Conservation (phyloP, 2,113 vertebrate species). For the Benitochromis conjunctus region DNA sequence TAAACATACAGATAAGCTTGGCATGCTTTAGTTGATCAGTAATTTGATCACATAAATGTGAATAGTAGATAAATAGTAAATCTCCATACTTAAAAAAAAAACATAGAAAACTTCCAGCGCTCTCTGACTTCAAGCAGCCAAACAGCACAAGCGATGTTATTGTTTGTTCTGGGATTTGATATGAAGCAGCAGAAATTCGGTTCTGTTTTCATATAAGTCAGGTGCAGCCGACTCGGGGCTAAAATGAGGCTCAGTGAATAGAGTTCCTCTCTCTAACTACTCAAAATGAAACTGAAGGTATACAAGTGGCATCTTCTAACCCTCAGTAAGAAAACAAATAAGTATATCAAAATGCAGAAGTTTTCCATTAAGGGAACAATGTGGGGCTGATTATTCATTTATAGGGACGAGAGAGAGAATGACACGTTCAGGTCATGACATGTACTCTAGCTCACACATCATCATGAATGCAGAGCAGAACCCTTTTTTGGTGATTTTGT, state of each 20-base stretch:
- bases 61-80: no score
- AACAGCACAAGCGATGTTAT: not conserved
- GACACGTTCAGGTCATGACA: not conserved
- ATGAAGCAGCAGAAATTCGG: not conserved
- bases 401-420: not conserved
- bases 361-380: not conserved
- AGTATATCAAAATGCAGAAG: not conserved
- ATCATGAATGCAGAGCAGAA: slow-evolving; percentile 17
- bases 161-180: not conserved
- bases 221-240: not conserved
- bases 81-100: not conserved
- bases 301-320: not conserved
- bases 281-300: not conserved
- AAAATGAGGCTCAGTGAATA: not conserved
- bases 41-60: not conserved
- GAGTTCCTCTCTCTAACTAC: not conserved
- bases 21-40: not conserved
- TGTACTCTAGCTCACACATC: not conserved
- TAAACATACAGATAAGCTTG: not conserved
- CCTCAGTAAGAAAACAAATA: not conserved
- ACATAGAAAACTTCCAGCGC: not conserved
- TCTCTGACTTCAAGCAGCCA: not conserved
- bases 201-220: not conserved
- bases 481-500: slow-evolving; percentile 17
- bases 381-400: not conserved